Evolutionary conservation across 2,888 invertebrate species (phyloP).

Genomic region (Coenonympha glycerion): DNA sequence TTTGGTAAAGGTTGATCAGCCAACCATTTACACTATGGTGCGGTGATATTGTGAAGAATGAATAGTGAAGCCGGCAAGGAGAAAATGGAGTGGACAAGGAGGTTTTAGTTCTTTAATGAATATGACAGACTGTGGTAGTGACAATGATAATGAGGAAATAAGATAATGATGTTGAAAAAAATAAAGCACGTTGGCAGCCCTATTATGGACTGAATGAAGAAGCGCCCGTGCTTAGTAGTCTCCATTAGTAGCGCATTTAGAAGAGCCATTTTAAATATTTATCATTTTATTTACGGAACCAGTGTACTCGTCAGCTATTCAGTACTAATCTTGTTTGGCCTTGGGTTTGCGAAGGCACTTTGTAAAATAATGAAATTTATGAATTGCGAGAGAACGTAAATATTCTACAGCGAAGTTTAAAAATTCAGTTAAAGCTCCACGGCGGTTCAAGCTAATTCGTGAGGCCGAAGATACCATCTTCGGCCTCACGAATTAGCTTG

Average conservation of each 20-base stretch:
- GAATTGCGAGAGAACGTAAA: constrained; percentile 22
- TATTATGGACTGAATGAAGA: background rate
- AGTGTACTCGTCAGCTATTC: constrained; percentile 16
- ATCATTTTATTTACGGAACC: constrained; percentile 22
- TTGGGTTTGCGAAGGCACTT: constrained; percentile 19
- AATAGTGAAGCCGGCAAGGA: no score
- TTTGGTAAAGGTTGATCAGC: no score
- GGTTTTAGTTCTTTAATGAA: no score
- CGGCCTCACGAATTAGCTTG: constrained; percentile 7
- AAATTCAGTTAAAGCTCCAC: constrained; percentile 18
- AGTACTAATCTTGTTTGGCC: constrained; percentile 21
- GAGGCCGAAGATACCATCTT: no score
- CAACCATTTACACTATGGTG: no score
- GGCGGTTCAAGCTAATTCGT: no score
- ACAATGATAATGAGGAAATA: no score
- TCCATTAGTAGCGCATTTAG: constrained; percentile 8
- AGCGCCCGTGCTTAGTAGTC: background rate
- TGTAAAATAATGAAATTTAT: constrained; percentile 22
- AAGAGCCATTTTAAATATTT: constrained; percentile 19
- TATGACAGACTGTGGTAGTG: no score
- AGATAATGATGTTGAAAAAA: no score
- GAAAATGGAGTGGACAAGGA: no score
- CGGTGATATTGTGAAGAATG: no score
- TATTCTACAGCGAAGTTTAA: constrained; percentile 22
- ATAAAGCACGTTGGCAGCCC: no score